Base-by-base conservation (phyloP, 2,888 invertebrate species). In the Cyclophora punctaria region DNA sequence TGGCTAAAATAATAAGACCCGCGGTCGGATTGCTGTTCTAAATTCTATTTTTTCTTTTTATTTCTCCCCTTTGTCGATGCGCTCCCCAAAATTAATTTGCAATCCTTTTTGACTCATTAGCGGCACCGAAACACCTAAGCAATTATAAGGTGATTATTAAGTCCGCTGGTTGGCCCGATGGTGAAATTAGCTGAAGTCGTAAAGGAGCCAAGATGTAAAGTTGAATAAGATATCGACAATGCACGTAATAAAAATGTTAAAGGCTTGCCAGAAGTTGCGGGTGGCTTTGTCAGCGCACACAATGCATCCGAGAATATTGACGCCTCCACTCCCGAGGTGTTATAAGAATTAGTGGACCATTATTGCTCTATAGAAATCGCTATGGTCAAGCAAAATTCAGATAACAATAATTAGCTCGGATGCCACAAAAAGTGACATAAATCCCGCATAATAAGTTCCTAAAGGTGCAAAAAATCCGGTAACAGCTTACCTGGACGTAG, bases 381-480 rank as follows among this genome's bases (percentile, higher is more conserved):
- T 67, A 74, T 79, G 83, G 86, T 86, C 82, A 85, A 83, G 80
- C 82, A 78, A 78, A 80, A 80, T 80, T 75, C 66, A 81, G 88
- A 87, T 88, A 88, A 87, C 85, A 88, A 87, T 86, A 87, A 88
- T 88, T 88, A 87, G 83, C 75, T 83, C 63, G 80, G 80, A 84
- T 79, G 70, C 66, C 67, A 79, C 82, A 87, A 86, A 88, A 88
- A 88, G 80, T 85, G 87, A 85, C 87, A 88, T 87, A 87, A 87
- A 88, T 88, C 85, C 84, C 77, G 80, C 83, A 87, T 87, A 86
- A 86, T 88, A 87, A 86, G 83, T 80, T 77, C 77, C 69, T 63
- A 63, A 63, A 64, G 69, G 63, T 75, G 78, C 79, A 85, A 85
- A 85, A 86, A 83, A 79, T 66, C 60, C 59, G 64, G 70, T 66